These are phyloP conservation scores for Chouioia cunea DNA, from an alignment of 2,888 invertebrate species.

Conservation along the genomic window DNA sequence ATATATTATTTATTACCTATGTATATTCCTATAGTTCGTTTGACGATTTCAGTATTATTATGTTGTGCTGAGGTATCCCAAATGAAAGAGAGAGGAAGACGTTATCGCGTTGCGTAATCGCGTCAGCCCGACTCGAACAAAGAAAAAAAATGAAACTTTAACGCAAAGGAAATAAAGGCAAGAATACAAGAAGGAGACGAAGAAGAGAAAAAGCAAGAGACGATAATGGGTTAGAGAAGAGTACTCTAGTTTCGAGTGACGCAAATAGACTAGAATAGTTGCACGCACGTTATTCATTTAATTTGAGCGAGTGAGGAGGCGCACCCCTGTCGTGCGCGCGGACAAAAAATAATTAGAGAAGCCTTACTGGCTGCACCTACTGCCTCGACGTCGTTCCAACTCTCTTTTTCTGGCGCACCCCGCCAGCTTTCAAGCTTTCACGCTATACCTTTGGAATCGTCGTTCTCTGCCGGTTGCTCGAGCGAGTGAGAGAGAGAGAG, in stretches of 20 bases:
- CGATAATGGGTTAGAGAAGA: conserved; percentile 4
- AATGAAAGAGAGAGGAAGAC: not conserved
- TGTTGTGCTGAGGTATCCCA: not conserved
- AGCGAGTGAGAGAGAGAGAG: conserved; percentile 34
- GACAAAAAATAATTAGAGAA: conserved; percentile 69
- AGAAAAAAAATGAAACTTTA: conserved; percentile 4
- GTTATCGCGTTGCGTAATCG: conserved; percentile 1
- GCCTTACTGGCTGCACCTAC: conserved; percentile 56
- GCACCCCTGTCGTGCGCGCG: conserved; percentile 66
- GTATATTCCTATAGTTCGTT: no score
- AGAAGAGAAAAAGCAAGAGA: not conserved
- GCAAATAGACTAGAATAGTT: conserved; percentile 18
- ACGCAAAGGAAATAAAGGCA: not conserved
- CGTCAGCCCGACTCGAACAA: not conserved
- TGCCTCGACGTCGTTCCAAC: conserved; percentile 44
- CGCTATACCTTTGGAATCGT: conserved; percentile 58
- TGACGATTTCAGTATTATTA: no score
- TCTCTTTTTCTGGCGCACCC: conserved; percentile 50
- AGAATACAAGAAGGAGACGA: not conserved
- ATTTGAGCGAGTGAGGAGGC: conserved; percentile 61
- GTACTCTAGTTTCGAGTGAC: conserved; percentile 38
- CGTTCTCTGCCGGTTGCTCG: conserved; percentile 45
- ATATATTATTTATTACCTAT: no score
- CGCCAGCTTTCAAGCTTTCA: conserved; percentile 44
- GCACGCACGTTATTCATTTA: conserved; percentile 62